These are phyloP conservation scores for Monomorium pharaonis DNA, from an alignment of 1,140 invertebrate genomes.

Conservation along the genomic window DNA sequence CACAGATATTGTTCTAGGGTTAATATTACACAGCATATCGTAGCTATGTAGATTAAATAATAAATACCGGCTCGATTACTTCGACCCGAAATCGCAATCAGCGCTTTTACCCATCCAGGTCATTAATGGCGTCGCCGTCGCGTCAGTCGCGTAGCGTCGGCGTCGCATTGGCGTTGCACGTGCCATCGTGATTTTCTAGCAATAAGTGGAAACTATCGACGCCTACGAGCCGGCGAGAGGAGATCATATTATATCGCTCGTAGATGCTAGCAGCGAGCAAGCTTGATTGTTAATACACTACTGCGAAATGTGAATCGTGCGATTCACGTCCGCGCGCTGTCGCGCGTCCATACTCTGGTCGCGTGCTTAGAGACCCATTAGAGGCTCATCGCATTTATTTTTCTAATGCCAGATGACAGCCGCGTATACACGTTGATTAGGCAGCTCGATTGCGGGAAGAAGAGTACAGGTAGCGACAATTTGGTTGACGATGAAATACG, in stretches of 20 bases:
- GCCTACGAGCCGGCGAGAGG: conserved; percentile 1
- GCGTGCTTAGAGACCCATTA: conserved; percentile 7
- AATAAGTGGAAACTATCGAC: conserved; percentile 51
- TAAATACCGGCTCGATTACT: neutral
- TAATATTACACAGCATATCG: too few relatives aligned
- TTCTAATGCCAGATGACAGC: conserved; percentile 27
- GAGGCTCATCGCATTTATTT: conserved; percentile 37
- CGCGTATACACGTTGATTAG: conserved; percentile 21
- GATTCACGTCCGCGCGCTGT: conserved; percentile 36
- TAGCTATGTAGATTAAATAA: neutral
- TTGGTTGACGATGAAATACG: neutral
- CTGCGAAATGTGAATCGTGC: conserved; percentile 24
- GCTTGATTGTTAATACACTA: conserved; percentile 36
- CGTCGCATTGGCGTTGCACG: neutral
- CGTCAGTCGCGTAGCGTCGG: neutral
- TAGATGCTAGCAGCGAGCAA: conserved; percentile 43
- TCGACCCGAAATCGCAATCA: neutral
- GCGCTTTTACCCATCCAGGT: neutral
- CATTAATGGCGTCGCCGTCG: neutral
- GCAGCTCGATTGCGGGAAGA: neutral
- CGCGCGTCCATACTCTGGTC: conserved; percentile 1
- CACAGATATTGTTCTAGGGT: too few relatives aligned
- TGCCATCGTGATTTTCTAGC: conserved; percentile 53
- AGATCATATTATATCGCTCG: conserved; percentile 11
- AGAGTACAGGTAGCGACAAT: neutral